Conservation (phyloP, 2,113 vertebrate species). For the Chaetops frenatus region DNA sequence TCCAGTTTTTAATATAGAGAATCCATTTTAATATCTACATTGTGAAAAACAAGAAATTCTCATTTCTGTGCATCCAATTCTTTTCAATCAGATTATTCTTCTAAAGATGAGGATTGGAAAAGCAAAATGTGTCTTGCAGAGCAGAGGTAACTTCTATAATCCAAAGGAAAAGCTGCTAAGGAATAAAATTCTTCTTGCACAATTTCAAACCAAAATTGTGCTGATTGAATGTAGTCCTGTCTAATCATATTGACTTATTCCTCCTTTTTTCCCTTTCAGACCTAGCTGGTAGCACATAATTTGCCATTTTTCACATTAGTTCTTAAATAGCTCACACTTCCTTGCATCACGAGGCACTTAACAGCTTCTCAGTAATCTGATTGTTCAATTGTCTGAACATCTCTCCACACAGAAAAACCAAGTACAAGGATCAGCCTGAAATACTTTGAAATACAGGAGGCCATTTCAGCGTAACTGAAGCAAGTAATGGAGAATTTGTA, state of each 20-base stretch:
- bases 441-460: neutral
- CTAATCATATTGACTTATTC: constrained; percentile 14
- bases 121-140: neutral
- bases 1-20: neutral
- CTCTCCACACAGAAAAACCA: neutral
- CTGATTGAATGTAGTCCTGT: neutral
- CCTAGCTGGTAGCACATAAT: neutral
- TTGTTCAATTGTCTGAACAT: constrained; percentile 48
- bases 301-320: constrained; percentile 8
- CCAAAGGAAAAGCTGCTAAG: neutral
- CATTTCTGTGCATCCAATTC: neutral
- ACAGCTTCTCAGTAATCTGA: constrained; percentile 16
- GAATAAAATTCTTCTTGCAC: neutral
- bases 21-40: neutral
- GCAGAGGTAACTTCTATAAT: neutral
- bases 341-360: neutral
- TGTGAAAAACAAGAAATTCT: neutral
- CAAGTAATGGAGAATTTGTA: constrained; percentile 45
- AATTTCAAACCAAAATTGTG: neutral
- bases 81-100: neutral
- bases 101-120: neutral
- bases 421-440: neutral
- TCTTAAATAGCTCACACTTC: constrained; percentile 12
- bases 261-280: neutral
- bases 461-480: neutral